Evolutionary conservation across 2,797 vertebrate species (phyloP).

Genomic region (Capromys pilorides): DNA sequence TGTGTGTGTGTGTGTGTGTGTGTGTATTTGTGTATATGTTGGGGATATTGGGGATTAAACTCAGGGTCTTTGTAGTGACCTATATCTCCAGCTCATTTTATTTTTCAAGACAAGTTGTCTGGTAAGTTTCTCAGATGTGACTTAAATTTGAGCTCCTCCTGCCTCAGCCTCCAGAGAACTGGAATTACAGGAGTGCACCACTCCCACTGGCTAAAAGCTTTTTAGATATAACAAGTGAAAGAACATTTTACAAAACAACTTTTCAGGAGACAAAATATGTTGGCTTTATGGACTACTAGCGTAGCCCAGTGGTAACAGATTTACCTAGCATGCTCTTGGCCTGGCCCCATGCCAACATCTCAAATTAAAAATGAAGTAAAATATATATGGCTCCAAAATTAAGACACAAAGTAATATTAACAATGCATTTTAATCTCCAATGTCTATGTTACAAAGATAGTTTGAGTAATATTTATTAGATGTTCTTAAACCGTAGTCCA

Average conservation of each 20-base stretch:
- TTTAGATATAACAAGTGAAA: constrained; percentile 31
- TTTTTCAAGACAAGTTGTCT: neutral
- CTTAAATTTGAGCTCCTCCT: neutral
- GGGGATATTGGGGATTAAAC: neutral
- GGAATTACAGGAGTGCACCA: neutral
- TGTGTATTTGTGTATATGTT: neutral
- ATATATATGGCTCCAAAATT: constrained; percentile 13
- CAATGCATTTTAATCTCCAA: neutral
- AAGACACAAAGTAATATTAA: neutral
- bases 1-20: neutral
- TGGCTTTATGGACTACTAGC: neutral
- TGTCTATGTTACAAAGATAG: neutral
- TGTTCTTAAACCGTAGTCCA: neutral
- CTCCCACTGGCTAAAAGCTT: neutral
- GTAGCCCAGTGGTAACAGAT: neutral
- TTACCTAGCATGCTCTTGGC: neutral
- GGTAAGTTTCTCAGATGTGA: neutral
- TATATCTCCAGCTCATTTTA: neutral
- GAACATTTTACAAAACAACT: constrained; percentile 1
- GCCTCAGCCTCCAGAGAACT: no score
- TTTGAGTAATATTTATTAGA: constrained; percentile 2
- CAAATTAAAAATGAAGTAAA: neutral
- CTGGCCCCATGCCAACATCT: neutral
- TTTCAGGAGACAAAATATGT: constrained; percentile 40
- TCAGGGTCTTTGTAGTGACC: neutral